phyloP scores from a whole-genome alignment of 2,797 vertebrate genomes.

The Gila robusta region DNA sequence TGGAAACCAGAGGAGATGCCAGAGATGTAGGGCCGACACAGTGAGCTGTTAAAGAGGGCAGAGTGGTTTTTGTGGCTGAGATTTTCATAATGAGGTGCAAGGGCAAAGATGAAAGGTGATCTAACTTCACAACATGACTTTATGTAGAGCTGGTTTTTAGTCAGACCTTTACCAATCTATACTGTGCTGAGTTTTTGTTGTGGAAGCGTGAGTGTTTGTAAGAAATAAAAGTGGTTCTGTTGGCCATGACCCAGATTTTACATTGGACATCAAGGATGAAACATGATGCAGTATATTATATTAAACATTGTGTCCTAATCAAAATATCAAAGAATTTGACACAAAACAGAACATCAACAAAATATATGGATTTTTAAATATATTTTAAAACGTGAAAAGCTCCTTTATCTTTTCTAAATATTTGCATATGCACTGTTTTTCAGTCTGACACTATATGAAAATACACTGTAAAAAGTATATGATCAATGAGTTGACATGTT shows the following conservation, averaged over 20 bases:
- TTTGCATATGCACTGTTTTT: not conserved
- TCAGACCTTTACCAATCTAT: not conserved
- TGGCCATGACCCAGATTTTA: not conserved
- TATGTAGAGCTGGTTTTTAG: not conserved
- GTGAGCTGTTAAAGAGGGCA: not conserved
- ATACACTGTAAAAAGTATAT: too few relatives aligned
- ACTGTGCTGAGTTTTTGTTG: not conserved
- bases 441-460: not conserved
- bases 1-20: conserved; percentile 28
- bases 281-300: not conserved
- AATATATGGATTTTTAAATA: too few relatives aligned
- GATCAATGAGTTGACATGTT: too few relatives aligned
- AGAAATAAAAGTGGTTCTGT: not conserved
- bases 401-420: not conserved
- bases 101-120: conserved; percentile 7
- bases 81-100: not conserved
- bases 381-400: too few relatives aligned
- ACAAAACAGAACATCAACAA: not conserved
- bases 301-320: not conserved
- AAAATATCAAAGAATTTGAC: not conserved
- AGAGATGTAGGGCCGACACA: not conserved
- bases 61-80: not conserved
- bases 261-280: not conserved
- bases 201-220: not conserved
- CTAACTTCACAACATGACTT: not conserved